Base-by-base conservation (phyloP, 2,113 vertebrate species). In the Labeo catla region DNA sequence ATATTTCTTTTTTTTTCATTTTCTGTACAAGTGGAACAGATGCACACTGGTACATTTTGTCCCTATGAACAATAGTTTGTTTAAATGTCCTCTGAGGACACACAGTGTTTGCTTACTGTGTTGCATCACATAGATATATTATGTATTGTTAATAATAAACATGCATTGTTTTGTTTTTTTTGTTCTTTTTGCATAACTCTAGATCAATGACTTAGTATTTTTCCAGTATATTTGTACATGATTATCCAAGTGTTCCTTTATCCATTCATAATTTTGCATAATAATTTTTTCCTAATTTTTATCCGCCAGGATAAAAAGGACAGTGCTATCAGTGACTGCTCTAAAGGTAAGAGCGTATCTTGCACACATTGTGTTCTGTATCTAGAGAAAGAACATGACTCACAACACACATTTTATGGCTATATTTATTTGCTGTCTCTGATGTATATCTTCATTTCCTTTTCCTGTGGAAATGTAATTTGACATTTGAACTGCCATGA, bases 251-350 rank as follows among this genome's bases (percentile, higher is more conserved):
- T 34, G 10, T 77, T 15, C 9, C 23, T 28, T 68, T 92, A 68
- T 36, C 43, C 12, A 34, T 13, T 54, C 8, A 12, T 72, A 7
- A 0, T 78, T 50, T 28, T 52, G n/a, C 45, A 76, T 76, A 13
- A 23, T 9, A 6, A 66, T 19, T 43, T 13, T 28, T 11, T 85
- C 66, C 19, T 12, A 4, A 8, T 49, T 43, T 85, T 85, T 86
- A 87, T 88, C 86, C 88, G 92, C 83, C 87, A 97, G 97, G 96
- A 96, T 89, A 96, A 96, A 92, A 96, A 93, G 34, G 95, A 97
- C 83, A 88, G 92, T 88, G 96, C 96, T 76, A 93, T 97, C 86
- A 93, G 85, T 91, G 97, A 97, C 91, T 97, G 97, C 93, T 95
- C 94, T 88, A 97, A 95, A 97, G 97, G 97, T 97, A 94, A 85